Conservation (phyloP, 2,888 invertebrate genomes). For the Strigamia crassipes region DNA sequence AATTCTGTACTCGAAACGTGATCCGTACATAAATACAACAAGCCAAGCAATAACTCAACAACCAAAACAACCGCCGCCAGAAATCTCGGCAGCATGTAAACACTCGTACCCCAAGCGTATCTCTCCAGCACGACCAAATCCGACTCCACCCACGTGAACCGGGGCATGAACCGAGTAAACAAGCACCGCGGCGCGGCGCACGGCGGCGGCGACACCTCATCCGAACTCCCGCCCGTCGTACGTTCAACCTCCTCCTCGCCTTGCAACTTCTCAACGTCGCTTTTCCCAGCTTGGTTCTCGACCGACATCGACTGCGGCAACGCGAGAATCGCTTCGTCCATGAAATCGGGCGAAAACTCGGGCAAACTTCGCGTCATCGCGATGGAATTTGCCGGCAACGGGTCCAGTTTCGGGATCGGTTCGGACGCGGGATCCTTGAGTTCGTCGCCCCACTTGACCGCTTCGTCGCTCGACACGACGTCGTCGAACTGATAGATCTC, state of each 20-base stretch:
- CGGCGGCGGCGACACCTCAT: not conserved
- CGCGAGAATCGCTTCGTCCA: not conserved
- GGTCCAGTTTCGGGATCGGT: not conserved
- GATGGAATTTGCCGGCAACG: not conserved
- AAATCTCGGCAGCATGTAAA: conserved; percentile 10
- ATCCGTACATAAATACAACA: not conserved
- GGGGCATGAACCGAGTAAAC: not conserved
- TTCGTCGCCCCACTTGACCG: not conserved
- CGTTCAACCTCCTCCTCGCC: not conserved
- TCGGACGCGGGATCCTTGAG: not conserved
- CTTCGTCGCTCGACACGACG: not conserved
- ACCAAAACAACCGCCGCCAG: not conserved
- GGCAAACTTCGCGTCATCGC: not conserved
- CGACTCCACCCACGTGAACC: not conserved
- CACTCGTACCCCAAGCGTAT: conserved; percentile 1
- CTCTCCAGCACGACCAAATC: not conserved
- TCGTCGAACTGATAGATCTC: not conserved
- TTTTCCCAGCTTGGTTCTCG: not conserved
- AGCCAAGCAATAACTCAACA: not conserved
- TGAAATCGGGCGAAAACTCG: not conserved
- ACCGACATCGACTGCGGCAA: not conserved
- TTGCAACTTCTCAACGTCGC: not conserved
- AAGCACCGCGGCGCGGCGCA: not conserved
- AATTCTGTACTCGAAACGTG: not conserved
- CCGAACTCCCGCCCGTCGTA: not conserved